phyloP scores from a whole-genome alignment of 2,888 invertebrate genomes.

The Parapristionchus giblindavisi region DNA sequence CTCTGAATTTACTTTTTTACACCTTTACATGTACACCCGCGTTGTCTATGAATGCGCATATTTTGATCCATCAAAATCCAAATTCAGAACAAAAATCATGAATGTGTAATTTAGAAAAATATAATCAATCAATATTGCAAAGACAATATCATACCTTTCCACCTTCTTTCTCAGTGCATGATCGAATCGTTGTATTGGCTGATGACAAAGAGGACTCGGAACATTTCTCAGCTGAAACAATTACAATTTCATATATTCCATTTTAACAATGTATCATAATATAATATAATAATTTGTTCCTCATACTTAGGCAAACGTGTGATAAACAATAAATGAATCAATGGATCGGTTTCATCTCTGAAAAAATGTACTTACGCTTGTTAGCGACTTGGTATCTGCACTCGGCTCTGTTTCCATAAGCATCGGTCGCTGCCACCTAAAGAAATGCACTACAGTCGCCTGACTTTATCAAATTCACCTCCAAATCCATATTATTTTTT shows the following conservation, averaged over 20 bases:
- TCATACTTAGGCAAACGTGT: not conserved
- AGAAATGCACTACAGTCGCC: no score
- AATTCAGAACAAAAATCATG: no score
- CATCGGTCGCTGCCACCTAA: constrained; percentile 64
- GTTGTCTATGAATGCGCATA: no score
- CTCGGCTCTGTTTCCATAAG: constrained; percentile 64
- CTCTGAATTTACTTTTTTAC: no score
- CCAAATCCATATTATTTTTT: no score
- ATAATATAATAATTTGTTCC: not conserved
- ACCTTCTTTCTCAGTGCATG: constrained; percentile 23
- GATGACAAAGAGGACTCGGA: constrained; percentile 92
- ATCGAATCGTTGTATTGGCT: constrained; percentile 76
- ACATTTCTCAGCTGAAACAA: constrained; percentile 74
- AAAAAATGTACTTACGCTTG: constrained; percentile 47
- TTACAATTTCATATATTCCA: not conserved
- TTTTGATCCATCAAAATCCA: no score
- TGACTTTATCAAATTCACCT: no score
- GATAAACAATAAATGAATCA: not conserved
- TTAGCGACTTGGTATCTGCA: constrained; percentile 70
- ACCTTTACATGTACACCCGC: no score
- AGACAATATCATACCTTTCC: constrained; percentile 1
- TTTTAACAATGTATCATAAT: not conserved
- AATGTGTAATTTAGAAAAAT: no score
- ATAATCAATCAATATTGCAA: no score
- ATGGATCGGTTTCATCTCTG: not conserved